These are phyloP conservation scores for Crotalus horridus DNA, from an alignment of 2,113 vertebrate genomes.

Conservation along the genomic window DNA sequence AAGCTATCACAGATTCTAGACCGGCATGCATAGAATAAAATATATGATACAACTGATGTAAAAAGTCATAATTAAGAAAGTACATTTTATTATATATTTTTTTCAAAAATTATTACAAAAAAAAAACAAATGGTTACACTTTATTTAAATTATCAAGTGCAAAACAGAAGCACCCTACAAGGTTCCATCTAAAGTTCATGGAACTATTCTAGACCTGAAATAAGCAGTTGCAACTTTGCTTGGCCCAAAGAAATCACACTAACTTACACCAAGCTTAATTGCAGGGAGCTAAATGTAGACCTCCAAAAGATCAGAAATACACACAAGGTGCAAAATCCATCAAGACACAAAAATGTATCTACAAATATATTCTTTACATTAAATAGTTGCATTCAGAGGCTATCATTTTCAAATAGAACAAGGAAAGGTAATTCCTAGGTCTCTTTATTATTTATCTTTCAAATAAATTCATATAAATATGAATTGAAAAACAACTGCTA, in stretches of 20 bases:
- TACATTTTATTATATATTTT: conserved; percentile 61
- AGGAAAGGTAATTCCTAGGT: conserved; percentile 40
- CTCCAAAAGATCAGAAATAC: background rate
- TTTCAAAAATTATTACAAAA: conserved; percentile 44
- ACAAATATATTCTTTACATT: conserved; percentile 59
- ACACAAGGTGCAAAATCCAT: conserved; percentile 65
- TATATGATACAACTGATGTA: background rate
- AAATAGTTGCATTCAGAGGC: conserved; percentile 58
- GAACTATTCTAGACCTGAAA: conserved; percentile 18
- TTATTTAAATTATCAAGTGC: conserved; percentile 66
- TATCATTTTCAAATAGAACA: conserved; percentile 44
- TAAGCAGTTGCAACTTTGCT: conserved; percentile 24
- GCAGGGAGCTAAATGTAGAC: conserved; percentile 7
- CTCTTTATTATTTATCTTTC: conserved; percentile 48
- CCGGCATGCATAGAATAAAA: background rate
- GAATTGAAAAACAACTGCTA: conserved; percentile 35
- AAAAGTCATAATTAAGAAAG: conserved; percentile 44
- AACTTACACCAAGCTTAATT: conserved; percentile 10
- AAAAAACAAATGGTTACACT: conserved; percentile 50
- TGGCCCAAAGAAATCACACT: conserved; percentile 11
- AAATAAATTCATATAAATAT: conserved; percentile 68
- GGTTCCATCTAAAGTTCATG: background rate
- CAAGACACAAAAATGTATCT: conserved; percentile 54
- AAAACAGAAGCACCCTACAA: conserved; percentile 65
- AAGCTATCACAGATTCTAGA: background rate